Evolutionary conservation across 1,140 invertebrate genomes (phyloP).

Genomic region (Sarcophaga bullata): DNA sequence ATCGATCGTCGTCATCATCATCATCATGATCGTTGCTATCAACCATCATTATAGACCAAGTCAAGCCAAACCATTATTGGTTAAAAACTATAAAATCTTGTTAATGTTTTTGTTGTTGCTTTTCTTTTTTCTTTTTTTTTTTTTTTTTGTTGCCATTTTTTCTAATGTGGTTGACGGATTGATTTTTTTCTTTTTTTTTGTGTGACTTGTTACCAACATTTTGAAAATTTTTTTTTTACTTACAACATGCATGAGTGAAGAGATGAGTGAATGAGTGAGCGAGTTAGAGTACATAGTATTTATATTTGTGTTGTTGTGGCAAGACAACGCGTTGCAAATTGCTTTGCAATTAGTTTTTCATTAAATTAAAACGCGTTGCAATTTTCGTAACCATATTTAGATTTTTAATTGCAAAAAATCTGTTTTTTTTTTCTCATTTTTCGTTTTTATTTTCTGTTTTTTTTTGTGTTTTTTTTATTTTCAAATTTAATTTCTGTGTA

Average conservation of each 20-base stretch:
- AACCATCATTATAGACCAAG: background rate
- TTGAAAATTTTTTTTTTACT: background rate
- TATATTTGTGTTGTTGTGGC: background rate
- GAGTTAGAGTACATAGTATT: no score
- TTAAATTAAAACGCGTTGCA: constrained; percentile 44
- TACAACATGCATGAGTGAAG: no score
- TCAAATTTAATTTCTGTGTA: constrained; percentile 8
- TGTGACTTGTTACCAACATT: background rate
- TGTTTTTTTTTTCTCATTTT: background rate
- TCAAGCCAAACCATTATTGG: background rate
- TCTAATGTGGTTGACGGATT: background rate
- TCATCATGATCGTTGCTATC: background rate
- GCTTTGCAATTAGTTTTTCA: constrained; percentile 46
- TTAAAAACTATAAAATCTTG: constrained; percentile 19
- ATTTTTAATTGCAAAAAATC: constrained; percentile 42
- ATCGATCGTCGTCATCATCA: background rate
- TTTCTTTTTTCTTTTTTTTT: background rate
- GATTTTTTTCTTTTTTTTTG: background rate
- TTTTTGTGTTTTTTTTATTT: constrained; percentile 29
- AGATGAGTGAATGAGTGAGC: no score
- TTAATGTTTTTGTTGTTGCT: background rate
- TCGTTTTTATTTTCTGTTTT: background rate
- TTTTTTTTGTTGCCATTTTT: background rate
- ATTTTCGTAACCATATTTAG: constrained; percentile 42
- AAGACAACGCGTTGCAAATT: constrained; percentile 44